Base-by-base conservation (phyloP, 2,113 vertebrate genomes). In the Ranitomeya variabilis region DNA sequence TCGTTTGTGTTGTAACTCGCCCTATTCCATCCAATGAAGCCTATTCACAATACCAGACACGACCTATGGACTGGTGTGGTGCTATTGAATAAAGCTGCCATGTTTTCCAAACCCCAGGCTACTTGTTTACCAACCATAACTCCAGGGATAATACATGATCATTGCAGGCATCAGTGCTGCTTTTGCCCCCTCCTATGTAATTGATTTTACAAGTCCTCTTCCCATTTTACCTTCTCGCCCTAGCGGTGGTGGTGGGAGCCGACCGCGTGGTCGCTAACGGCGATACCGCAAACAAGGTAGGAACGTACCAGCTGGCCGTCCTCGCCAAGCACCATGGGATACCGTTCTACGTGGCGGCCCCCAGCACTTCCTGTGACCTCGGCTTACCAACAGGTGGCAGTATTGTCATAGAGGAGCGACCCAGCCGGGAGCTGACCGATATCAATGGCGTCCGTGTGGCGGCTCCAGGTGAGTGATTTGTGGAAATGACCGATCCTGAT, bases 271-370 rank as follows among this genome's bases (percentile, higher is more conserved):
- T 97, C 0, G 97, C 97, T 89, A 98, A 98, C 0, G 97, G 97
- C 0, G 97, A 98, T 90, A 97, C 96, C 0, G 97, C 97, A 90
- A 98, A 98, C 92, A 98, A 98, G 91, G 96, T 98, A 81, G 97
- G 97, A 84, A 98, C 97, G 0, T 98, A 97, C 94, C 96, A 97
- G 93, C 92, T 98, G 93, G 97, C 97, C 67, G 95, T 98, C 0
- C 91, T 92, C 0, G 97, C 97, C 11, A 96, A 93, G 91, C 94
- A 98, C 91, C 95, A 97, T 2, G 92, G 95, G 78, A 93, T 98
- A 86, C 97, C 97, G 11, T 98, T 98, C 92, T 98, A 98, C 0
- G 97, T 98, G 93, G 97, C 97, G 0, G 97, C 97, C 0, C 97
- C 97, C 11, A 97, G 95, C 94, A 96, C 96, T 0, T 97, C 97